A percentile compares a stretch with the other conserved stretches of the same genome.
phyloP scores from a whole-genome alignment of 2,113 vertebrate species.

The Noturus placidus region DNA sequence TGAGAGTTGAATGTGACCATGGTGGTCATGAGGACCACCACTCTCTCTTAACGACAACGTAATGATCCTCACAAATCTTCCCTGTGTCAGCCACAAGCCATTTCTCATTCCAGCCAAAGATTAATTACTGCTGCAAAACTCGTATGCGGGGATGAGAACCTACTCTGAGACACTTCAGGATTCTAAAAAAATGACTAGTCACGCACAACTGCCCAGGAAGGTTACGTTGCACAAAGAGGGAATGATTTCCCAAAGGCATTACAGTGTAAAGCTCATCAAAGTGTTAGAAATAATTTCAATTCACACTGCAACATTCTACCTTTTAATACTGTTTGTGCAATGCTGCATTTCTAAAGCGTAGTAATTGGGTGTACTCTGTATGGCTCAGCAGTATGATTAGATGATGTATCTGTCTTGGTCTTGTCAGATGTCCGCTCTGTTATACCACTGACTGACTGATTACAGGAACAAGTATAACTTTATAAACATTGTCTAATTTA shows the following conservation, averaged over 20 bases:
- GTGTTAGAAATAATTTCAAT: neutral
- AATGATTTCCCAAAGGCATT: slow-evolving; percentile 16
- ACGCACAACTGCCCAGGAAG: slow-evolving; percentile 14
- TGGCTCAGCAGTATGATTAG: neutral
- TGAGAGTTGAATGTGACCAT: slow-evolving; percentile 11
- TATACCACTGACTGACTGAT: neutral
- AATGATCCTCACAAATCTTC: slow-evolving; percentile 56
- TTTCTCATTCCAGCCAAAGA: slow-evolving; percentile 46
- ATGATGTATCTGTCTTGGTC: neutral
- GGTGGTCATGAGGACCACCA: slow-evolving; percentile 20
- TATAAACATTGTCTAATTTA: neutral
- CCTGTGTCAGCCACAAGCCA: slow-evolving; percentile 10
- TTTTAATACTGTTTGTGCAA: neutral
- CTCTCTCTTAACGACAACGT: slow-evolving; percentile 41
- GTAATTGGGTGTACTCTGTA: neutral
- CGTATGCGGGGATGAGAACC: slow-evolving; percentile 25
- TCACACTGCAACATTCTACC: neutral
- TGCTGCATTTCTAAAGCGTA: neutral
- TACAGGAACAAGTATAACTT: neutral
- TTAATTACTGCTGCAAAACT: slow-evolving; percentile 42
- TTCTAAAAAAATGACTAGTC: slow-evolving; percentile 27
- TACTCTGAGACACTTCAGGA: slow-evolving; percentile 8
- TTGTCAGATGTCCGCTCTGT: neutral
- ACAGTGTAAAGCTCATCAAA: neutral
- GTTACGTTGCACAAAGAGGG: slow-evolving; percentile 33